Evolutionary conservation across 2,888 invertebrate species (phyloP).

Genomic region (Cabera pusaria): DNA sequence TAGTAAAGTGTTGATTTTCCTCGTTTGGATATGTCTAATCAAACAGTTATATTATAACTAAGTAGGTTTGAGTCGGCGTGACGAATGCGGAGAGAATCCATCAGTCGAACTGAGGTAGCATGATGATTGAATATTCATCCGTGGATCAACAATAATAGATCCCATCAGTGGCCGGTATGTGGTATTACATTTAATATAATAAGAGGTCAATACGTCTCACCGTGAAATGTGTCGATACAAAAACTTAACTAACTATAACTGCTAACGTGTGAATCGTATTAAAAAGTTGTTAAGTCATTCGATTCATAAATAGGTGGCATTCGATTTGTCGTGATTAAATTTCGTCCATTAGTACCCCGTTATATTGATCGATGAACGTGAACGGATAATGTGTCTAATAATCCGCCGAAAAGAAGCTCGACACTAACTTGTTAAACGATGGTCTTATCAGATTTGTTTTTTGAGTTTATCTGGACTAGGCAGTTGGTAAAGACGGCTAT

Average conservation of each 20-base stretch:
- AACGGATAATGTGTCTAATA: conserved; percentile 69
- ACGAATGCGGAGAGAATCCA: conserved; percentile 54
- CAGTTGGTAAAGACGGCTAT: too few species aligned
- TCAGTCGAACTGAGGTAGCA: conserved; percentile 65
- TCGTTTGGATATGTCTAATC: conserved; percentile 34
- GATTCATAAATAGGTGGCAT: conserved; percentile 82
- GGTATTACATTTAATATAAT: conserved; percentile 81
- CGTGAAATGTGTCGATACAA: conserved; percentile 81
- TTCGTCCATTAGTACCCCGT: conserved; percentile 78
- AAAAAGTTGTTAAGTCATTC: conserved; percentile 82
- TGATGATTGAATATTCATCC: conserved; percentile 81
- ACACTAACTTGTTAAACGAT: conserved; percentile 39
- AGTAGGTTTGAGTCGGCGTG: conserved; percentile 48
- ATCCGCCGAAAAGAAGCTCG: conserved; percentile 68
- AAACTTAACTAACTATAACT: conserved; percentile 82
- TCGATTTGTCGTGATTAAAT: conserved; percentile 83
- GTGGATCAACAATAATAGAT: conserved; percentile 81
- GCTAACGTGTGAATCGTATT: conserved; percentile 83
- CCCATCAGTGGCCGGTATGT: conserved; percentile 78
- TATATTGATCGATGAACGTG: conserved; percentile 64
- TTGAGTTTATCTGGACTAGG: neutral
- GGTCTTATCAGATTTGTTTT: conserved; percentile 2
- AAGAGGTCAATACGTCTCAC: conserved; percentile 79
- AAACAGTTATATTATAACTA: conserved; percentile 43
- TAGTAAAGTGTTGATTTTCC: conserved; percentile 18